Base-by-base conservation (phyloP, 2,797 vertebrate genomes). In the Anas flavirostris region DNA sequence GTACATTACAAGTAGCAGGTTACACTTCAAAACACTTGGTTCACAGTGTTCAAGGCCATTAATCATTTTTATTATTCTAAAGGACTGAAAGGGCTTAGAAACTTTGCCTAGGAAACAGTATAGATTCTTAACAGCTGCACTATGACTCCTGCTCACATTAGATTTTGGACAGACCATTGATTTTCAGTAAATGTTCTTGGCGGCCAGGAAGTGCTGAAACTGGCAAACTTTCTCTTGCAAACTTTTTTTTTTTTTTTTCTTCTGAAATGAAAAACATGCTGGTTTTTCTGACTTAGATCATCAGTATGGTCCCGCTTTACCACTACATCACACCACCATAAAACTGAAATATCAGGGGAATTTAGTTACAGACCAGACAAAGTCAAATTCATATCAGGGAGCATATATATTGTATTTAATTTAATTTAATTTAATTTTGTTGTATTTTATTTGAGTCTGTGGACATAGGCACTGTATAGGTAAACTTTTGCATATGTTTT, bases 11-110 rank as follows among this genome's bases (percentile, higher is more conserved):
- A 97, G 96, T 97, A 97, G 96, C 96, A 96, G 96, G 94, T 97
- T 97, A 96, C 96, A 97, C 96, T 97, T 97, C 96, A 97, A 97
- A 97, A 96, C 93, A 91, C 92, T 97, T 97, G 96, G 94, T 97
- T 97, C 97, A 95, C 91, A 94, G 94, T 95, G 94, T 94, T 96
- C 82, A 86, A 95, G 96, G 81, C 91, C 87, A 96, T 97, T 94
- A 95, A 96, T 97, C 97, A 97, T 95, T 97, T 97, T 97, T 97
- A 97, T 97, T 97, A 97, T 97, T 96, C 93, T 92, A 94, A 96
- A 93, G 90, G 88, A 91, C 96, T 96, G 94, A 94, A 95, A 96
- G 77, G 84, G 84, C 95, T 96, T 97, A 97, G 94, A 97, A 96
- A 97, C 93, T 89, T 93, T 94, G 92, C 96, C 95, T 97, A 96